Evolutionary conservation across 2,888 invertebrate species (phyloP).

Genomic region (Periphyllus acericola): DNA sequence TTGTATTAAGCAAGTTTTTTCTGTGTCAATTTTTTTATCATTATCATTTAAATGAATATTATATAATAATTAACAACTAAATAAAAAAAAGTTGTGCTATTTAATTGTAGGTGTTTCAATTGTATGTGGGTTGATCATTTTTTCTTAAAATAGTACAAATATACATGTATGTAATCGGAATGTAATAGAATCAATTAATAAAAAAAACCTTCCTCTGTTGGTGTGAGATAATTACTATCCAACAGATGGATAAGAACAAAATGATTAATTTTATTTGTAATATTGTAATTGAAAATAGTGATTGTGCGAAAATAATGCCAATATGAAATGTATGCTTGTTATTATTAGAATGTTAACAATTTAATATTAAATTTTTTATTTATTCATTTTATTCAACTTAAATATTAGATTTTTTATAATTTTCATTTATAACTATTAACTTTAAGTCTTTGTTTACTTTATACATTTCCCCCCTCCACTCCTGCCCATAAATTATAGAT

Average conservation of each 20-base stretch:
- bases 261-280: constrained; percentile 42
- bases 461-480: constrained; percentile 32
- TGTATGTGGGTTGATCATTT: constrained; percentile 55
- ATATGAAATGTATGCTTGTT: constrained; percentile 61
- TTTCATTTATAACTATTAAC: constrained; percentile 61
- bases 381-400: constrained; percentile 62
- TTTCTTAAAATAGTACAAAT: constrained; percentile 52
- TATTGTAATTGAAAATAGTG: constrained; percentile 59
- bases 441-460: constrained; percentile 59
- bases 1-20: constrained; percentile 60
- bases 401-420: constrained; percentile 61
- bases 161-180: constrained; percentile 35
- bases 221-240: constrained; percentile 10
- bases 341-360: constrained; percentile 62
- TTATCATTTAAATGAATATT: constrained; percentile 57
- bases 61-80: constrained; percentile 61
- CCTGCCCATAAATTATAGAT: constrained; percentile 8
- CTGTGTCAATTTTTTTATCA: constrained; percentile 61
- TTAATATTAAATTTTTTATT: constrained; percentile 62
- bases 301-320: constrained; percentile 43
- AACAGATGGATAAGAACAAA: constrained; percentile 39
- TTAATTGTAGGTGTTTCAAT: constrained; percentile 54
- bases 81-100: constrained; percentile 55
- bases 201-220: constrained; percentile 16
- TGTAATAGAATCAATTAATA: constrained; percentile 48